These are phyloP conservation scores for Toxotes lorentzi DNA, from an alignment of 2,797 vertebrate species.

Conservation along the genomic window DNA sequence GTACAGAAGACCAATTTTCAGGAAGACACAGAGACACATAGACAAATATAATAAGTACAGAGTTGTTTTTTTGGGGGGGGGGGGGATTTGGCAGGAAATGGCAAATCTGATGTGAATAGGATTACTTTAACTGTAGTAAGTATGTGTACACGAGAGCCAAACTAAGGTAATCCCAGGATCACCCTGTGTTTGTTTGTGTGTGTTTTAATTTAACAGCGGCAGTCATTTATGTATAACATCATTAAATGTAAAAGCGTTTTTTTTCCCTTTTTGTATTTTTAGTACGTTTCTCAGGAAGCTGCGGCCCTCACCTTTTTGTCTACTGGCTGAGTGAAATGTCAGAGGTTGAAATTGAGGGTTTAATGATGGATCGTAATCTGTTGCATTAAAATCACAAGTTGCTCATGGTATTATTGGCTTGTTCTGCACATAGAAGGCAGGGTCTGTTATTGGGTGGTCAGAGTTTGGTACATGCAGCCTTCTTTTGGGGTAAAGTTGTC, in stretches of 20 bases:
- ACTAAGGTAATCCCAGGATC: not conserved
- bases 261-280: too few species aligned
- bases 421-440: not conserved
- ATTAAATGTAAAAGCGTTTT: not conserved
- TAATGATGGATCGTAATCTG: not conserved
- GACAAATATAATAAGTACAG: too few species aligned
- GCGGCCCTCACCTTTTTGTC: not conserved
- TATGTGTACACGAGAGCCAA: not conserved
- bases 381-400: not conserved
- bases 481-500: not conserved
- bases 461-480: not conserved
- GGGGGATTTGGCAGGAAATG: too few species aligned
- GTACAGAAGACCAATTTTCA: not conserved
- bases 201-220: not conserved
- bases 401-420: not conserved
- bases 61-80: too few species aligned
- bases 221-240: not conserved
- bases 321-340: not conserved
- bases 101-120: conserved; percentile 1
- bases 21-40: not conserved
- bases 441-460: not conserved
- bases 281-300: not conserved
- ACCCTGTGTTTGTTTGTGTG: not conserved
- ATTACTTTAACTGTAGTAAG: not conserved
- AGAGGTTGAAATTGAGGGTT: not conserved